phyloP scores from a whole-genome alignment of 1,140 invertebrate species.

The Drosophila lacertosa region DNA sequence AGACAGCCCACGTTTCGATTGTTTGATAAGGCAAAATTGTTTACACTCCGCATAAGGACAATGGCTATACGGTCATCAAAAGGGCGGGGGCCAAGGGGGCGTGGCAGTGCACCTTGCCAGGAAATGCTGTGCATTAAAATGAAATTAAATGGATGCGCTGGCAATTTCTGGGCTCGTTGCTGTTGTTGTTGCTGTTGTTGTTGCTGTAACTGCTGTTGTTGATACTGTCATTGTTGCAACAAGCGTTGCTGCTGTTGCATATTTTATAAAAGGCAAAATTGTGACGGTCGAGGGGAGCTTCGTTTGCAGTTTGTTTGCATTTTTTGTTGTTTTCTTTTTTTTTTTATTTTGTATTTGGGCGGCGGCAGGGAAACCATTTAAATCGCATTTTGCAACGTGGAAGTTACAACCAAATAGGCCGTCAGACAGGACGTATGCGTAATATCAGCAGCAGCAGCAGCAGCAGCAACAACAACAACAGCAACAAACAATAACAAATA shows the following conservation, averaged over 20 bases:
- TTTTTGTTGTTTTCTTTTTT: no score
- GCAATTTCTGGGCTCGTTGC: conserved; percentile 31
- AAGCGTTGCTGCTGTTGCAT: conserved; percentile 65
- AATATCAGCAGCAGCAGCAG: conserved; percentile 22
- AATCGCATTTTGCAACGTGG: conserved; percentile 44
- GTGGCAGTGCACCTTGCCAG: conserved; percentile 31
- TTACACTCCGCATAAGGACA: conserved; percentile 58
- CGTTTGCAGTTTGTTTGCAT: conserved; percentile 15
- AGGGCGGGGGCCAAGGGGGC: background rate
- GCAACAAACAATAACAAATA: conserved; percentile 12
- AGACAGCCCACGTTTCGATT: conserved; percentile 52
- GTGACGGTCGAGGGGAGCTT: conserved; percentile 7
- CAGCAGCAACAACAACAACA: conserved; percentile 10
- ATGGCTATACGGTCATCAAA: conserved; percentile 12
- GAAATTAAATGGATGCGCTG: conserved; percentile 72
- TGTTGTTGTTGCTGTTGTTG: conserved; percentile 37
- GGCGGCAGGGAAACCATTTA: conserved; percentile 38
- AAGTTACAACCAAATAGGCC: conserved; percentile 24
- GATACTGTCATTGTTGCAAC: conserved; percentile 70
- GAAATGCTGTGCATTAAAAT: conserved; percentile 69
- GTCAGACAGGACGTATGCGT: conserved; percentile 32
- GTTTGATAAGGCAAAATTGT: conserved; percentile 65
- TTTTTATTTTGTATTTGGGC: no score
- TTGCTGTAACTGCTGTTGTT: conserved; percentile 36
- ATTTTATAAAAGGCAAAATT: conserved; percentile 56